Conservation (phyloP, 2,797 vertebrate genomes). For the Muraenolepis orangiensis region DNA sequence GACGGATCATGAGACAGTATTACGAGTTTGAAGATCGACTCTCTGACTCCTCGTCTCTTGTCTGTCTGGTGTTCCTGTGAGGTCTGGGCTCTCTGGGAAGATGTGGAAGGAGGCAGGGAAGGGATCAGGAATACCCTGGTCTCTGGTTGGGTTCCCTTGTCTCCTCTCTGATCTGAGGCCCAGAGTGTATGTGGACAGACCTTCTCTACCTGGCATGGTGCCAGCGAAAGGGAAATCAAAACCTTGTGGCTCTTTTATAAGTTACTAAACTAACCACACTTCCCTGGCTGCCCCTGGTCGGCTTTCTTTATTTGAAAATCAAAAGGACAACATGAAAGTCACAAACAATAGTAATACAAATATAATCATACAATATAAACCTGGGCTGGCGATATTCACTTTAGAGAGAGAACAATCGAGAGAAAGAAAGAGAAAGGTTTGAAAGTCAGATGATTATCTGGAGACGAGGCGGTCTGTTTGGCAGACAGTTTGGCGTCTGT, state of each 20-base stretch:
- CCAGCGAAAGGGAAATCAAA: slow-evolving; percentile 19
- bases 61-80: not conserved
- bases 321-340: slow-evolving; percentile 1
- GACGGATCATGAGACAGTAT: slow-evolving; percentile 6
- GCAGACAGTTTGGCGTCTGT: slow-evolving; percentile 37
- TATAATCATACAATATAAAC: not conserved
- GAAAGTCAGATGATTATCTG: slow-evolving; percentile 21
- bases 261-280: slow-evolving; percentile 16
- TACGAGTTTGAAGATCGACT: not conserved
- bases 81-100: not conserved
- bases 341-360: not conserved
- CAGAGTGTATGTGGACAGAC: slow-evolving; percentile 39
- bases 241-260: slow-evolving; percentile 19
- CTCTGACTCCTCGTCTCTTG: not conserved
- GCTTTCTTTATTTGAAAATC: not conserved
- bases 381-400: not conserved
- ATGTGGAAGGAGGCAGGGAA: not conserved
- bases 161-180: slow-evolving; percentile 38
- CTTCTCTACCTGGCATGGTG: slow-evolving; percentile 15
- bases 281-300: slow-evolving; percentile 7
- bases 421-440: slow-evolving; percentile 13
- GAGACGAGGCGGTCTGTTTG: not conserved
- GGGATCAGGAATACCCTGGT: slow-evolving; percentile 9
- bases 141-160: slow-evolving; percentile 27
- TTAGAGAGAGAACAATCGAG: not conserved